Percentiles rank a stretch among this genome's conserved stretches.
Conservation (phyloP, 2,797 vertebrate genomes). For the Acanthopagrus latus region DNA sequence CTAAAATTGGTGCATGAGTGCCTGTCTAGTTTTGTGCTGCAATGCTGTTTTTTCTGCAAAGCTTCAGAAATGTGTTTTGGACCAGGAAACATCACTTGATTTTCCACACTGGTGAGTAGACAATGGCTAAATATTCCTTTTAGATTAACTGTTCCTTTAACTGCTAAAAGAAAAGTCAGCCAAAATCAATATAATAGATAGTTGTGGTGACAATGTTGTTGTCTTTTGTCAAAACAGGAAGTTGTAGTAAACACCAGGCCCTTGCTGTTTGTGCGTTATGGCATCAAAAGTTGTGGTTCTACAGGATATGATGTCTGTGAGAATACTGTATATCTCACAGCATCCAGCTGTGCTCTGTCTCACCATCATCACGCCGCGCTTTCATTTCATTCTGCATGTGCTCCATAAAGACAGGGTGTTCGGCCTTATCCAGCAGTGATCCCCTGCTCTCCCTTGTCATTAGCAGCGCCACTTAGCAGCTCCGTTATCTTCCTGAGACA, state of each 20-base stretch:
- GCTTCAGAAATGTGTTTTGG: no score
- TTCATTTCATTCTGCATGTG: not conserved
- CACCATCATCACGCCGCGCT: no score
- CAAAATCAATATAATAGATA: no score
- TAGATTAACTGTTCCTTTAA: not conserved
- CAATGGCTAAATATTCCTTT: no score
- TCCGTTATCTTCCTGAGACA: conserved; percentile 84
- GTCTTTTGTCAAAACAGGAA: not conserved
- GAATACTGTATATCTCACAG: not conserved
- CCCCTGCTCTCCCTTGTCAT: conserved; percentile 75
- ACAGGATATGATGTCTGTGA: not conserved
- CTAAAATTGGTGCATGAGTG: no score
- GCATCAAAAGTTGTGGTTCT: not conserved
- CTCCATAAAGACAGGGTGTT: conserved; percentile 19
- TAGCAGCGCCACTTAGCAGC: conserved; percentile 83
- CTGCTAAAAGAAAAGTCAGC: not conserved
- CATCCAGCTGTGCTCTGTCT: not conserved
- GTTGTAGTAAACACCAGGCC: not conserved
- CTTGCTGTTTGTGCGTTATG: not conserved
- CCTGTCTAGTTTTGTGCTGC: no score
- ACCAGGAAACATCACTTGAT: no score
- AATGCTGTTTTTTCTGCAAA: no score
- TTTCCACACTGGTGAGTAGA: no score
- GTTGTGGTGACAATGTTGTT: not conserved
- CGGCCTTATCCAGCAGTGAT: conserved; percentile 29